Conservation (phyloP, 1,140 invertebrate genomes). For the Diprion similis region DNA sequence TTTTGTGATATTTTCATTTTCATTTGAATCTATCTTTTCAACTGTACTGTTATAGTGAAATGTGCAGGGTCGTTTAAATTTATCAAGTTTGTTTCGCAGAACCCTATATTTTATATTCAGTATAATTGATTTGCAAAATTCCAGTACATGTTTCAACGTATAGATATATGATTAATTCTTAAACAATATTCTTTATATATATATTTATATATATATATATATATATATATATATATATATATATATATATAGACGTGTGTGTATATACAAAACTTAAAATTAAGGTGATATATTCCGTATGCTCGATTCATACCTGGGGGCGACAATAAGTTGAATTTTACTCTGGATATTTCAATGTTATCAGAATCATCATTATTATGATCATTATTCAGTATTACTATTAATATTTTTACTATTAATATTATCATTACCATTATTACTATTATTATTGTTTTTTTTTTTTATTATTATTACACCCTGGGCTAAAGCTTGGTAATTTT, state of each 20-base stretch:
- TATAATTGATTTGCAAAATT: no score
- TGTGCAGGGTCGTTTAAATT: neutral
- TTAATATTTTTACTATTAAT: constrained; percentile 13
- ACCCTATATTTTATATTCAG: no score
- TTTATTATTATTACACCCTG: constrained; percentile 31
- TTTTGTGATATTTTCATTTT: constrained; percentile 15
- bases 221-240: constrained; percentile 3
- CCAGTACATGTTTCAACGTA: neutral
- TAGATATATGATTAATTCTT: neutral
- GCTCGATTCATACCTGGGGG: constrained; percentile 47
- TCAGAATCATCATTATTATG: constrained; percentile 39
- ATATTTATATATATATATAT: neutral
- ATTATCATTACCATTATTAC: constrained; percentile 32
- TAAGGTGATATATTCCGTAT: constrained; percentile 47
- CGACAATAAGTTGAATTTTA: constrained; percentile 54
- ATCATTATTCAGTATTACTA: constrained; percentile 25
- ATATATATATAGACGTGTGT: neutral
- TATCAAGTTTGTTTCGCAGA: no score
- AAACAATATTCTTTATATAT: neutral
- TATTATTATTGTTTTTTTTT: constrained; percentile 33
- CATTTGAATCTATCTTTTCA: neutral
- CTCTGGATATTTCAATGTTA: constrained; percentile 13
- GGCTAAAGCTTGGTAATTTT: constrained; percentile 30
- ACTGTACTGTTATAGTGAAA: neutral
- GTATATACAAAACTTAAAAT: constrained; percentile 56